Evolutionary conservation across 2,888 invertebrate species (phyloP).

Genomic region (Papilio protenor): DNA sequence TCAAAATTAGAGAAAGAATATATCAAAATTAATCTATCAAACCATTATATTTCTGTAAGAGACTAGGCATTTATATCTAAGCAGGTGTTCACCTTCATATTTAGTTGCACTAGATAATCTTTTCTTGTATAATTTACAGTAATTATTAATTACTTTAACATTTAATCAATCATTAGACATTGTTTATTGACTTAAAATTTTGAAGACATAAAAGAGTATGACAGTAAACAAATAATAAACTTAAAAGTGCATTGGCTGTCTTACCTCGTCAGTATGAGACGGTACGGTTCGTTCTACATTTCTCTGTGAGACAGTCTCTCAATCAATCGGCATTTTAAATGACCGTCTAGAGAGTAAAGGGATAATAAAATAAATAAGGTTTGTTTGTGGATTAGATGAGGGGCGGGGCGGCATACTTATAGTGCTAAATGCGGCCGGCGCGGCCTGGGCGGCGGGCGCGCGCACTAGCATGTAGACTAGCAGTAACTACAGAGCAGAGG

Average conservation of each 20-base stretch:
- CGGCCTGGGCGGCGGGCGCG: slow-evolving; percentile 50
- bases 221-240: slow-evolving; percentile 65
- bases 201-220: slow-evolving; percentile 23
- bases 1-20: background rate
- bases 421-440: slow-evolving; percentile 67
- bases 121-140: slow-evolving; percentile 15
- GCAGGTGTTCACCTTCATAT: slow-evolving; percentile 28
- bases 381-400: slow-evolving; percentile 81
- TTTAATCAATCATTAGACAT: background rate
- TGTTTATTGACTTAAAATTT: background rate
- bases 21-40: background rate
- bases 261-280: slow-evolving; percentile 82
- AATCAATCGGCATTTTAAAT: slow-evolving; percentile 86
- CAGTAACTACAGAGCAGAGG: slow-evolving; percentile 84
- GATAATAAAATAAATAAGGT: slow-evolving; percentile 85
- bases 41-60: background rate
- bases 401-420: slow-evolving; percentile 69
- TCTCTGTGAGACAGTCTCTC: slow-evolving; percentile 84
- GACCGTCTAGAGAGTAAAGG: slow-evolving; percentile 88
- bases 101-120: background rate
- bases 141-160: background rate
- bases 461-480: slow-evolving; percentile 72
- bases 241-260: slow-evolving; percentile 74
- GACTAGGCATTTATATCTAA: background rate
- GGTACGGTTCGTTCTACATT: slow-evolving; percentile 84